Percentiles rank a stretch among this genome's conserved stretches.
These are phyloP conservation scores for Dissostichus mawsoni DNA, from an alignment of 2,113 vertebrate species.

Conservation along the genomic window DNA sequence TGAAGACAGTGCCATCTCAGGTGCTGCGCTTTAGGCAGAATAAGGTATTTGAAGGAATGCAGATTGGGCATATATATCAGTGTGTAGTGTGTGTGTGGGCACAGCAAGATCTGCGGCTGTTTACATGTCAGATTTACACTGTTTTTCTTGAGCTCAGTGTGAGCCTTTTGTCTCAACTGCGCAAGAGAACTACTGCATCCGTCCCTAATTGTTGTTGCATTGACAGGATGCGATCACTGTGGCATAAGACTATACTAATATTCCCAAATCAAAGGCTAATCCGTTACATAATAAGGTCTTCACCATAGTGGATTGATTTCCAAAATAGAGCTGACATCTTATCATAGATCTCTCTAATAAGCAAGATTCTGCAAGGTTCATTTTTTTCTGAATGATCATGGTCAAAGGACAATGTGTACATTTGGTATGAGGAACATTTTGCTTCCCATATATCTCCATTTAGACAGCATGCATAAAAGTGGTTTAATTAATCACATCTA, in stretches of 20 bases:
- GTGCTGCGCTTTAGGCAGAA: conserved; percentile 71
- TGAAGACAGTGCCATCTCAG: conserved; percentile 69
- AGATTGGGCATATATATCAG: conserved; percentile 44
- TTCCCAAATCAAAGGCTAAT: conserved; percentile 28
- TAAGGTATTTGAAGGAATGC: conserved; percentile 71
- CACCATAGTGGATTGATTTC: conserved; percentile 18
- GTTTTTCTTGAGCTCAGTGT: conserved; percentile 57
- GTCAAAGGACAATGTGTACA: background rate
- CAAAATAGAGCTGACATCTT: conserved; percentile 24
- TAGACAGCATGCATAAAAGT: background rate
- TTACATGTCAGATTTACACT: conserved; percentile 70
- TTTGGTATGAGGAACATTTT: background rate
- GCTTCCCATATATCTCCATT: background rate
- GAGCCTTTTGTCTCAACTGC: conserved; percentile 64
- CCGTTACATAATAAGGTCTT: conserved; percentile 44
- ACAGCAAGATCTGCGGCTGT: conserved; percentile 70
- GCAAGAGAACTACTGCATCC: conserved; percentile 60
- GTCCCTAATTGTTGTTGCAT: conserved; percentile 19
- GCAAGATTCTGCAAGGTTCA: background rate
- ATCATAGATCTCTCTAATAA: conserved; percentile 26
- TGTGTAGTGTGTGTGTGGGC: conserved; percentile 19
- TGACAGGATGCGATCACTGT: conserved; percentile 27
- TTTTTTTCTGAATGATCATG: background rate
- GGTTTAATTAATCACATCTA: conserved; percentile 1
- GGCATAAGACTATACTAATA: conserved; percentile 19